Percentiles rank a stretch among this genome's conserved stretches.
These are phyloP conservation scores for Itoplectis maculator DNA, from an alignment of 2,888 invertebrate genomes.

Conservation along the genomic window DNA sequence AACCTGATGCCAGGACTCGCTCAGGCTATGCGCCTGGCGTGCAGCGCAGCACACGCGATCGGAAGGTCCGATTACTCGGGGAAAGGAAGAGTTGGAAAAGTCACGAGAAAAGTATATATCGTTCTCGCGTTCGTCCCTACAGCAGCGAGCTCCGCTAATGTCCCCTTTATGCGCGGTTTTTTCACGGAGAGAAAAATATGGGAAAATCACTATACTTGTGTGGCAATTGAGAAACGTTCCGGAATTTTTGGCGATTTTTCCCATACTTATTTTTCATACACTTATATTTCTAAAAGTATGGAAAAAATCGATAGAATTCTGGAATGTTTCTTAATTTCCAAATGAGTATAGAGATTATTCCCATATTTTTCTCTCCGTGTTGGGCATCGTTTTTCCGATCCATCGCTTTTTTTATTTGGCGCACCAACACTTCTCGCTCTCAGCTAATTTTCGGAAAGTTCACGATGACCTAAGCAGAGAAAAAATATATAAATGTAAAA, in stretches of 20 bases:
- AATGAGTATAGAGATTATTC: too few relatives aligned
- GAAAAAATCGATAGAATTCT: too few relatives aligned
- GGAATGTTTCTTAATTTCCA: too few relatives aligned
- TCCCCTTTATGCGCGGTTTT: slow-evolving; percentile 42
- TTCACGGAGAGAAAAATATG: too few relatives aligned
- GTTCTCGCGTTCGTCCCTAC: slow-evolving; percentile 22
- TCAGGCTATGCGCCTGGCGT: slow-evolving; percentile 36
- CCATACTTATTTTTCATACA: too few relatives aligned
- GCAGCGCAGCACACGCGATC: slow-evolving; percentile 58
- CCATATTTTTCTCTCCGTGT: too few relatives aligned
- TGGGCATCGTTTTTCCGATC: background rate
- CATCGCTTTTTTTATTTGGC: background rate
- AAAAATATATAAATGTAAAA: background rate
- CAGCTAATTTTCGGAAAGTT: background rate
- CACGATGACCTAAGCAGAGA: background rate
- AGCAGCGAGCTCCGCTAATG: slow-evolving; percentile 24
- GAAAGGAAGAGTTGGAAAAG: slow-evolving; percentile 59
- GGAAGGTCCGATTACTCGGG: slow-evolving; percentile 63
- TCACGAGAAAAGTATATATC: slow-evolving; percentile 59
- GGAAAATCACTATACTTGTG: too few relatives aligned
- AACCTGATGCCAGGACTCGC: slow-evolving; percentile 44
- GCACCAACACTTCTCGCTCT: background rate
- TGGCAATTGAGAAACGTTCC: too few relatives aligned
- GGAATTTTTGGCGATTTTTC: too few relatives aligned
- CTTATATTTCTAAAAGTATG: too few relatives aligned